These are phyloP conservation scores for Pantherophis guttatus DNA, from an alignment of 2,113 vertebrate species.

Conservation along the genomic window DNA sequence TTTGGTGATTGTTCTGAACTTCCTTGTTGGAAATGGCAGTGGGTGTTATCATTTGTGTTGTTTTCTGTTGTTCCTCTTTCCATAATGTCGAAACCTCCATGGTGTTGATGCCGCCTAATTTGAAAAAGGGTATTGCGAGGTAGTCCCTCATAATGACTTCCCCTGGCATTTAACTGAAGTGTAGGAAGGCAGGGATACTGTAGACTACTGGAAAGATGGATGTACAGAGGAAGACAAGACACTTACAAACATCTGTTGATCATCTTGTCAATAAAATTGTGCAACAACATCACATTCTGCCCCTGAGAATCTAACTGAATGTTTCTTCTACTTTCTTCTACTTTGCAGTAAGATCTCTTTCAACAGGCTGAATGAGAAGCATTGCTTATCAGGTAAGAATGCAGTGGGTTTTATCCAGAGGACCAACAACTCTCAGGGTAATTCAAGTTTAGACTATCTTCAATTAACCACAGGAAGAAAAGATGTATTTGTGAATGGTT, in stretches of 20 bases:
- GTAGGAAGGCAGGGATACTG: neutral
- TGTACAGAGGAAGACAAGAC: neutral
- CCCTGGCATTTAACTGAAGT: neutral
- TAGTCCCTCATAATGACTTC: neutral
- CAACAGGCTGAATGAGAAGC: neutral
- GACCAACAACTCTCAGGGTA: neutral
- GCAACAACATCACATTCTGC: neutral
- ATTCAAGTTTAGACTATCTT: neutral
- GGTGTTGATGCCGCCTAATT: neutral
- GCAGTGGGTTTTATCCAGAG: neutral
- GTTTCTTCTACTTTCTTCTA: neutral
- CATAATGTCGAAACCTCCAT: neutral
- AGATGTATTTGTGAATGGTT: neutral
- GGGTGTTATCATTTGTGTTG: neutral
- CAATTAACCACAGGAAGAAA: neutral
- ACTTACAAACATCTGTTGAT: neutral
- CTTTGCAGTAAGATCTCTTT: neutral
- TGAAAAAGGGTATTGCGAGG: neutral
- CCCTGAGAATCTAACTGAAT: neutral
- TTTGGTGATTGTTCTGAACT: neutral
- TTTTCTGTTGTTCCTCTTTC: neutral
- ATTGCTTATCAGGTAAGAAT: neutral
- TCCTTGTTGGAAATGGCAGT: neutral
- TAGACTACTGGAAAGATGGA: neutral
- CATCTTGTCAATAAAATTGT: neutral